These are phyloP conservation scores for Atherinosoma microstoma DNA, from an alignment of 2,797 vertebrate genomes.

Conservation along the genomic window DNA sequence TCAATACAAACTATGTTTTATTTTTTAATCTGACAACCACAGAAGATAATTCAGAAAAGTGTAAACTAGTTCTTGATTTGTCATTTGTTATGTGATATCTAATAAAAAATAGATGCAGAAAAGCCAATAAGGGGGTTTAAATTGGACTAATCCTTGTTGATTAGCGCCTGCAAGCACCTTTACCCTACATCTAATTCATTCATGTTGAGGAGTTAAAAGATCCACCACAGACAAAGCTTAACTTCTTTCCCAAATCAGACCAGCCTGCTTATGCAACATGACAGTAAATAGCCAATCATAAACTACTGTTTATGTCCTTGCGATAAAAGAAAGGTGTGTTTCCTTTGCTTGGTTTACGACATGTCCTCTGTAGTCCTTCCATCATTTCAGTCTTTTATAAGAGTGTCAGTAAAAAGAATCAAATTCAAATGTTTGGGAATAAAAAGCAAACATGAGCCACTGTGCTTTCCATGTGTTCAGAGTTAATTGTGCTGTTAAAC, in stretches of 20 bases:
- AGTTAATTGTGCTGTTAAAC: slow-evolving; percentile 60
- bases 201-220: slow-evolving; percentile 41
- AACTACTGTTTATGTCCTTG: slow-evolving; percentile 85
- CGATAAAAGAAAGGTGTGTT: slow-evolving; percentile 85
- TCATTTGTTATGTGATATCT: slow-evolving; percentile 11
- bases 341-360: slow-evolving; percentile 69
- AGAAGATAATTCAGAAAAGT: slow-evolving; percentile 14
- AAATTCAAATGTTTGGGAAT: slow-evolving; percentile 81
- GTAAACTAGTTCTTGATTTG: slow-evolving; percentile 6
- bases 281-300: slow-evolving; percentile 78
- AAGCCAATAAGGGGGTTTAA: slow-evolving; percentile 18
- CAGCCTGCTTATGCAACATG: slow-evolving; percentile 75
- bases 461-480: slow-evolving; percentile 48
- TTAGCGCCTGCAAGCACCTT: slow-evolving; percentile 36
- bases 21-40: slow-evolving; percentile 10
- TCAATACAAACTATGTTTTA: neutral
- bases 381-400: slow-evolving; percentile 70
- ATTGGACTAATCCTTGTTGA: slow-evolving; percentile 37
- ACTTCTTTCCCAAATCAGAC: slow-evolving; percentile 44
- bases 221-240: slow-evolving; percentile 42
- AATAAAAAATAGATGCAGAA: slow-evolving; percentile 17
- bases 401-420: slow-evolving; percentile 75
- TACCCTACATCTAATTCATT: slow-evolving; percentile 41
- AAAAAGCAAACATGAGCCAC: slow-evolving; percentile 76
- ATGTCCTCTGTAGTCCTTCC: slow-evolving; percentile 57